These are phyloP conservation scores for Mirounga angustirostris DNA, from an alignment of 2,113 vertebrate species.

Conservation along the genomic window DNA sequence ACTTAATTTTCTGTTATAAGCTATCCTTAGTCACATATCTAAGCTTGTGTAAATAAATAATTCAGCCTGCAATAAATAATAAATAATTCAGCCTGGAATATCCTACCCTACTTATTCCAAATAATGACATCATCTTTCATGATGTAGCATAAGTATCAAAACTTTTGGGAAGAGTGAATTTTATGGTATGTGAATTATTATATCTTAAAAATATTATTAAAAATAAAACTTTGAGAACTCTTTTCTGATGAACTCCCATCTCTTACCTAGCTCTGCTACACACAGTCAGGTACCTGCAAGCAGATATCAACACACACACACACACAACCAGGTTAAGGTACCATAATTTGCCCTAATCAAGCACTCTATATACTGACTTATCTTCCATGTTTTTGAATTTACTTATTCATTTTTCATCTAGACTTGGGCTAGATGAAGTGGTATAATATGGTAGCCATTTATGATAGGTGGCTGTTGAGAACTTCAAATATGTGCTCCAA, in stretches of 20 bases:
- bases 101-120: not conserved
- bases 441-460: not conserved
- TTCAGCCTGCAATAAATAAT: not conserved
- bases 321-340: not conserved
- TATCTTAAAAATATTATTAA: not conserved
- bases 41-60: not conserved
- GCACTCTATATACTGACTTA: not conserved
- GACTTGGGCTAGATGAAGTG: not conserved
- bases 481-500: not conserved
- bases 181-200: conserved; percentile 6
- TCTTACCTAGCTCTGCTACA: not conserved
- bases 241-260: not conserved
- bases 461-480: not conserved
- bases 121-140: not conserved
- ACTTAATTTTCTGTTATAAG: not conserved
- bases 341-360: not conserved
- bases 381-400: not conserved
- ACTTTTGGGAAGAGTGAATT: not conserved
- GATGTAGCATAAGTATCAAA: not conserved
- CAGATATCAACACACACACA: not conserved
- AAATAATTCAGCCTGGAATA: not conserved
- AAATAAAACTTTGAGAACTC: not conserved
- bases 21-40: not conserved
- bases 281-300: not conserved
- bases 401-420: not conserved